Evolutionary conservation across 2,113 vertebrate species (phyloP), one percentile per base, ranked within the genome.

Genomic region (Anthoscopus minutus): DNA sequence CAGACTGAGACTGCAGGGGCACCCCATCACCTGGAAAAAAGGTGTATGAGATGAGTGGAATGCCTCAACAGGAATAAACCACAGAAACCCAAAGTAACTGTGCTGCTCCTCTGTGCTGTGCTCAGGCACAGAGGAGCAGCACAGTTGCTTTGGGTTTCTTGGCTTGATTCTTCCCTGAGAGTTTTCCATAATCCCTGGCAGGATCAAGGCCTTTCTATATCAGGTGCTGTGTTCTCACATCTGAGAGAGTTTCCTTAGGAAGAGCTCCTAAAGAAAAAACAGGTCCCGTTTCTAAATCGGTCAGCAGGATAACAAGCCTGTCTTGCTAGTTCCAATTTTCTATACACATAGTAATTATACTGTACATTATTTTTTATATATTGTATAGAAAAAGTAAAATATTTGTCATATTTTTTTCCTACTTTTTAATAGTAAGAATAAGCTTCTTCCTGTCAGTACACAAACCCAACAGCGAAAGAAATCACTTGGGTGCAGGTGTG

Each of bases 401-500:
- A 64, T 20, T 47, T 3, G 24, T 47, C 2, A 50, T n/a, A 4
- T 4, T 37, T 53, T 74, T 38, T 35, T 13, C 9, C 24, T 60
- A 5, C 15, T 91, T 38, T 83, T 78, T n/a, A 45, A 15, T 22
- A 45, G n/a, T 6, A 51, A 82, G 37, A 85, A 65, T 15, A 69
- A 76, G 35, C 40, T 76, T 35, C 57, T 92, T 96, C 42, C 38
- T 61, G 13, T 47, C 91, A 80, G 42, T 37, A 19, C 44, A 74
- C n/a, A 58, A 54, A 30, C 47, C 47, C 30, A 58, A 19, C 2
- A 54, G 21, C 57, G 58, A 72, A 64, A 72, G 50, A 82, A 76
- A 80, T 44, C 4, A 3, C 51, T 89, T 0, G 0, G 23, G 7
- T 66, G 38, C 50, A 62, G 45, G 23, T 61, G n/a, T 33, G 27